Evolutionary conservation across 2,888 invertebrate genomes (phyloP).

Genomic region (Oasisia sp.): DNA sequence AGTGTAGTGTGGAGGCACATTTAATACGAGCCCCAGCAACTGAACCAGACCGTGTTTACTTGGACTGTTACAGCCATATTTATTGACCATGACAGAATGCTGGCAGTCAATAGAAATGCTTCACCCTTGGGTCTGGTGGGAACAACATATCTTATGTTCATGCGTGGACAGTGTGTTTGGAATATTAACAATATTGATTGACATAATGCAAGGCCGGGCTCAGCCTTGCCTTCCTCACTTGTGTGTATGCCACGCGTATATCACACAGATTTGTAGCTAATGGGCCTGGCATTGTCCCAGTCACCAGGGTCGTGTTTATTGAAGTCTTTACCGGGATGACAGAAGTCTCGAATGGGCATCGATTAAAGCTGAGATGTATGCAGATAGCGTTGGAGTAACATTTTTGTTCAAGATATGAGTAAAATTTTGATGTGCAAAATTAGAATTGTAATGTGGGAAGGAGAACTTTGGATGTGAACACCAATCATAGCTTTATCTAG

Average conservation of each 20-base stretch:
- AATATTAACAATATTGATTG: constrained; percentile 17
- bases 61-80: not conserved
- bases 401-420: not conserved
- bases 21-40: not conserved
- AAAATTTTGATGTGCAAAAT: too few species aligned
- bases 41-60: not conserved
- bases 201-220: not conserved
- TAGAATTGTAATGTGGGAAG: too few species aligned
- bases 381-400: not conserved
- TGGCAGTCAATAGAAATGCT: not conserved
- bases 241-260: not conserved
- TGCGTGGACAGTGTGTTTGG: not conserved
- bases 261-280: not conserved
- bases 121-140: not conserved
- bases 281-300: not conserved
- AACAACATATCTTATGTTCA: constrained; percentile 12
- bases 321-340: not conserved
- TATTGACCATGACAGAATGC: not conserved
- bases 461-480: too few species aligned
- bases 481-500: too few species aligned
- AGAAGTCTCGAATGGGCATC: not conserved
- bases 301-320: not conserved
- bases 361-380: too few species aligned
- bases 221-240: not conserved
- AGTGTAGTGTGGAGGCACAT: too few species aligned